Conservation (phyloP, 1,140 invertebrate species). For the Vanessa atalanta region DNA sequence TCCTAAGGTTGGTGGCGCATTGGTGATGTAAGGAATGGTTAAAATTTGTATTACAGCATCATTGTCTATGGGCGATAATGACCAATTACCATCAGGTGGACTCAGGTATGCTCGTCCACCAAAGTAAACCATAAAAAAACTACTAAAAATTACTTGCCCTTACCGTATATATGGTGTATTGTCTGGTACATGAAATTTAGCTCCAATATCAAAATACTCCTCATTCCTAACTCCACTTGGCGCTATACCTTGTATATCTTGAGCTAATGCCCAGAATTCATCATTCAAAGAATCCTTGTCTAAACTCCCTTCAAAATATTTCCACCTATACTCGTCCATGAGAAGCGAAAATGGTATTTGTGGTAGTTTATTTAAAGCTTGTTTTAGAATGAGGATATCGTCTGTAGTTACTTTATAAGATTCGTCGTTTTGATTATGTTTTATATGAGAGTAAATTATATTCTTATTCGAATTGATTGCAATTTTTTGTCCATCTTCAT, state of each 20-base stretch:
- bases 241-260: constrained; percentile 83
- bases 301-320: constrained; percentile 84
- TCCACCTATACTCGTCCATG: constrained; percentile 89
- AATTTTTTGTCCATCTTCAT: neutral
- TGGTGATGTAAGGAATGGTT: no score
- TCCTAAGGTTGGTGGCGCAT: no score
- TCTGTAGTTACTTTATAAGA: constrained; percentile 43
- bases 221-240: constrained; percentile 80
- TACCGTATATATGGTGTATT: constrained; percentile 78
- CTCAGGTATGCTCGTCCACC: no score
- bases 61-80: no score
- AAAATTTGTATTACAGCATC: no score
- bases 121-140: no score
- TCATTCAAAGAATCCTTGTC: constrained; percentile 80
- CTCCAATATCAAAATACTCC: constrained; percentile 85
- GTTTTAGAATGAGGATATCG: constrained; percentile 81
- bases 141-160: neutral
- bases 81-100: no score
- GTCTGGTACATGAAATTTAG: constrained; percentile 87
- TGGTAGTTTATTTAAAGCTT: constrained; percentile 87
- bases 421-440: constrained; percentile 6
- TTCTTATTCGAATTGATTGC: neutral
- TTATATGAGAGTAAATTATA: neutral
- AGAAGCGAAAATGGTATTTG: constrained; percentile 87
- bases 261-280: constrained; percentile 84